Base-by-base conservation (phyloP, 37 sponge, comb jelly and placozoan species). In the Halisarca cf. caerulea region DNA sequence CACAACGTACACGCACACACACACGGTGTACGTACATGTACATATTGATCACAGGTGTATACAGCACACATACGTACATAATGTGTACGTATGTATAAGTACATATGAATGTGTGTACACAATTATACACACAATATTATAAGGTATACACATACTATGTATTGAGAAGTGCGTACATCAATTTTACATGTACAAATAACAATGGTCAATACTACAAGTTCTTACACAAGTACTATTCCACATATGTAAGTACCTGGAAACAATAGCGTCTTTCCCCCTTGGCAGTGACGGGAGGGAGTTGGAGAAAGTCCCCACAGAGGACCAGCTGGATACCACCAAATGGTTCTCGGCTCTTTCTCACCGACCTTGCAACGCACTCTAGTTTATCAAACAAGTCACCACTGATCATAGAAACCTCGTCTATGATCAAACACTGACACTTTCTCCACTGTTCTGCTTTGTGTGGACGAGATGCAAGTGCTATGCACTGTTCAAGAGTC, bases 291-390 rank as follows among this genome's bases (percentile, higher is more conserved):
- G 96, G 96, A 28, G 96, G 96, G 0, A 95, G 86, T 43, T 95
- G 96, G 6, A 93, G 61, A 55, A 95, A 95, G 62, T 95, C 96
- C 0, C 96, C 96, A 86, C 95, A 93, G 74, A 95, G 62, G 59
- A 95, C 86, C 47, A 95, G 79, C 66, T 95, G 94, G 28, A 95
- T 95, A 3, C 96, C 96, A 39, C 96, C 96, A 90, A 95, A 95
- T 25, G 91, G 89, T 44, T 84, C 70, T 82, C 73, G 62, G 23
- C 51, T 71, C 24, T 79, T 88, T 27, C 91, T 78, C 47, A 95
- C 85, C 3, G 78, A 70, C 64, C 94, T 86, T 15, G 96, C 96
- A 30, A 95, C 89, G 0, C 57, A 69, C 70, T 95, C 96, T 51
- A 95, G 70, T 84, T 95, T 93, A 55, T 95, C 96, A 86, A 95